Evolutionary conservation across 2,888 invertebrate species (phyloP), one percentile per base, ranked within the genome.

Genomic region (Heliconius cydno): DNA sequence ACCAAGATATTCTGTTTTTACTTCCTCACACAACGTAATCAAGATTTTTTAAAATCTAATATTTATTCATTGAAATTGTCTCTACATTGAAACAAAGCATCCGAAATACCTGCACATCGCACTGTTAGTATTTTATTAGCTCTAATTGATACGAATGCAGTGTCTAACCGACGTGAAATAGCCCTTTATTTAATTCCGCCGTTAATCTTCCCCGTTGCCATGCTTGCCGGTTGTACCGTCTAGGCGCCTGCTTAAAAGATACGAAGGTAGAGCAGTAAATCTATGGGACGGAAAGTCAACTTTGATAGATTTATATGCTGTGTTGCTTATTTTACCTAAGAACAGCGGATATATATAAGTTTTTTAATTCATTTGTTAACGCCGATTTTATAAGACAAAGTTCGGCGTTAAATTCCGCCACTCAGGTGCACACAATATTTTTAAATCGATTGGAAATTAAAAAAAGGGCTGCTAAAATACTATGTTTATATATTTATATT

Each of bases 71-170:
- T 22, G 12, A 9, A 25, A 19, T 10, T 22, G 22, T 34, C 67
- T 38, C 22, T 34, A 67, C 34, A 12, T 67, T 34, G 34, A 22
- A 67, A 34, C 12, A 67, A 67, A 34, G 34, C 22, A 67, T 34
- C 22, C 12, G 22, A 67, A 67, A 67, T 67, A 15, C 0, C 19
- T 25, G 10, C 2, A 71, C 22, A 30, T 25, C 28, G 71, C 19
- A 71, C 19, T 46, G 1, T 72, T 41, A 52, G 2, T 28, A 52
- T 25, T 72, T 41, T 52, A 46, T 72, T 72, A 30, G 4, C 7
- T 52, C 22, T 52, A 72, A 72, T 72, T 72, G 71, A 72, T 19
- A 72, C 28, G 52, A 52, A 72, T 52, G 72, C 30, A 72, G 28
- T 22, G 28, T 28, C 72, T 28, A 52, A 52, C 72, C 52, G 30